A percentile compares a stretch with the other conserved stretches of the same genome.
phyloP scores from a whole-genome alignment of 1,140 invertebrate genomes.

The roundworm (Caenorhabditis elegans) region WBcel235 BX284605.5:3706001-3706500 shows the following conservation, averaged over 20 bases:
- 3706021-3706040: not conserved
- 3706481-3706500: slow-evolving; percentile 76
- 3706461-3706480: slow-evolving; percentile 82
- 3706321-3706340: slow-evolving; percentile 96
- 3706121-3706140: slow-evolving; percentile 51
- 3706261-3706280: slow-evolving; percentile 84
- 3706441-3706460: slow-evolving; percentile 85
- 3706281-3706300: slow-evolving; percentile 95
- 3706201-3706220: slow-evolving; percentile 7
- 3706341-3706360: slow-evolving; percentile 93
- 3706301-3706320: slow-evolving; percentile 95
- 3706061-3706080: slow-evolving; percentile 24
- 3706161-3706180: slow-evolving; percentile 9
- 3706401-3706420: slow-evolving; percentile 94
- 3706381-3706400: slow-evolving; percentile 97
- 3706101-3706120: slow-evolving; percentile 42
- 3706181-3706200: not conserved
- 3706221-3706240: not conserved
- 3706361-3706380: slow-evolving; percentile 96
- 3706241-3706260: slow-evolving; percentile 89
- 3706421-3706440: slow-evolving; percentile 98
- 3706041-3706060: slow-evolving; percentile 29
- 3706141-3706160: slow-evolving; percentile 53
- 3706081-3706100: slow-evolving; percentile 42
- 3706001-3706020: slow-evolving; percentile 79